These are phyloP conservation scores for Nysson spinosus DNA, from an alignment of 2,888 invertebrate species.

Conservation along the genomic window DNA sequence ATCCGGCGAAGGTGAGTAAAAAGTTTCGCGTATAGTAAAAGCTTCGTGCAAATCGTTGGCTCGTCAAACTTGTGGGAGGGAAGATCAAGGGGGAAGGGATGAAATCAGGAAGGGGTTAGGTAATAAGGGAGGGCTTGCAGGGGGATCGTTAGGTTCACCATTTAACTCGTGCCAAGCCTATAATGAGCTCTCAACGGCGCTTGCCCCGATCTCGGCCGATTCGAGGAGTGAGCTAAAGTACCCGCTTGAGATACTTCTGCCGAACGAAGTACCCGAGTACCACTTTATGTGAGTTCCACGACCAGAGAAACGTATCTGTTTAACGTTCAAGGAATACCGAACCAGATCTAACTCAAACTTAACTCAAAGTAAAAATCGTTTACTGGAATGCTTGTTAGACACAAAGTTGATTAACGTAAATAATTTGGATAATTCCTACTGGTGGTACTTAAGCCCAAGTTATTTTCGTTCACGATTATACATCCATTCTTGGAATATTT, in stretches of 20 bases:
- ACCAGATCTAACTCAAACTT: too few species aligned
- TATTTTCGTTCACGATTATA: too few species aligned
- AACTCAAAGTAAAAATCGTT: too few species aligned
- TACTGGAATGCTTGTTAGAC: too few species aligned
- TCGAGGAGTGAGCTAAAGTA: conserved; percentile 29
- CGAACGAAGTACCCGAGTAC: conserved; percentile 31
- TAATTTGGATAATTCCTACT: too few species aligned
- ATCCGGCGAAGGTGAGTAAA: conserved; percentile 72
- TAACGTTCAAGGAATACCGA: conserved; percentile 14
- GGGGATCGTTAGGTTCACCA: conserved; percentile 59
- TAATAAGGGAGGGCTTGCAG: neutral
- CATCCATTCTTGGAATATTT: too few species aligned
- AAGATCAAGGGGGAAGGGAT: neutral
- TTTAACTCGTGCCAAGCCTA: conserved; percentile 59
- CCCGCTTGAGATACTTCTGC: conserved; percentile 25
- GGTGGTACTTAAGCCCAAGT: too few species aligned
- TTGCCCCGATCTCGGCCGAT: conserved; percentile 30
- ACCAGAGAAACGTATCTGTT: neutral
- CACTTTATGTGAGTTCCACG: conserved; percentile 35
- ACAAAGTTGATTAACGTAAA: too few species aligned
- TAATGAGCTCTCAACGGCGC: conserved; percentile 58
- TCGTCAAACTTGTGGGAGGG: conserved; percentile 5
- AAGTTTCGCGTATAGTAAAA: conserved; percentile 1
- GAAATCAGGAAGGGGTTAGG: neutral
- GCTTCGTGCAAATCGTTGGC: neutral